Percentiles rank a stretch among this genome's conserved stretches.
phyloP scores from a whole-genome alignment of 2,113 vertebrate species.

The Salvelinus sp. region DNA sequence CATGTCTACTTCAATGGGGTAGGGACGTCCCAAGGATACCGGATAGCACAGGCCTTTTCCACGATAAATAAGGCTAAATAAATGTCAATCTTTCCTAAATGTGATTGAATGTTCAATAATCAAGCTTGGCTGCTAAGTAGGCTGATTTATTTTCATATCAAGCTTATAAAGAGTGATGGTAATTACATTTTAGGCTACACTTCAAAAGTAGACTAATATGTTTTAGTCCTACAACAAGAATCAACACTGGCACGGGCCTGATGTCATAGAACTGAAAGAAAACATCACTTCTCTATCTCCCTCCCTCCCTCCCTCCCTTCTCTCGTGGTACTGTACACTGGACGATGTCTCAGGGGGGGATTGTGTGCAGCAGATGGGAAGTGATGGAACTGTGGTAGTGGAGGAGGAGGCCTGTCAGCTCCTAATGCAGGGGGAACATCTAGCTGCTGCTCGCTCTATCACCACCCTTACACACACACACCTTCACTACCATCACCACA shows the following conservation, averaged over 20 bases:
- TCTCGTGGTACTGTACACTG: no score
- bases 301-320: background rate
- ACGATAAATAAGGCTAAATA: no score
- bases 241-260: background rate
- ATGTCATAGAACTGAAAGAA: background rate
- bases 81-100: no score
- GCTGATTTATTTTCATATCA: no score
- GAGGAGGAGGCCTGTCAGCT: constrained; percentile 61
- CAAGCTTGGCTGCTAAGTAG: no score
- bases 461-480: constrained; percentile 26
- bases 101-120: no score
- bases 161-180: no score
- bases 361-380: constrained; percentile 70
- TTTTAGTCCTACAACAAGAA: background rate
- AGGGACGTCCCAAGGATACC: no score
- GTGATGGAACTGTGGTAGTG: constrained; percentile 68
- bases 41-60: no score
- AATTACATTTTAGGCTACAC: no score
- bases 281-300: background rate
- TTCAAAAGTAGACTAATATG: background rate
- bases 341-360: constrained; percentile 35
- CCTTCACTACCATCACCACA: constrained; percentile 32
- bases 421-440: constrained; percentile 77
- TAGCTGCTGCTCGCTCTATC: constrained; percentile 66
- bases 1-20: no score